These are phyloP conservation scores for Sminthurides aquaticus DNA, from an alignment of 2,888 invertebrate genomes.

Conservation along the genomic window DNA sequence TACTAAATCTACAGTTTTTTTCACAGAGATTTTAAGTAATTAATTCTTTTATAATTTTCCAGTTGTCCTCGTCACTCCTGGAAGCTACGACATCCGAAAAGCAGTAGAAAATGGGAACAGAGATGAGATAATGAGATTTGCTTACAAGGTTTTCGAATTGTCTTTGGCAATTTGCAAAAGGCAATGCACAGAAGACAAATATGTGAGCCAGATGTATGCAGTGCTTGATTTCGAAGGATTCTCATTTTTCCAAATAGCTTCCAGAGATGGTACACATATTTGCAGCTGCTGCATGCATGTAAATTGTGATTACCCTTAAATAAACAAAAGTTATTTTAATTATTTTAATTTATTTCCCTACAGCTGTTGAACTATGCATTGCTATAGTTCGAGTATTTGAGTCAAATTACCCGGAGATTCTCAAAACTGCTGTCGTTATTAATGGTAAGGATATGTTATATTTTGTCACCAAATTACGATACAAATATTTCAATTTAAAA, in stretches of 20 bases:
- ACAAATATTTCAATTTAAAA: no score
- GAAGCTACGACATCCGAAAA: conserved; percentile 3
- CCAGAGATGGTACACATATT: background rate
- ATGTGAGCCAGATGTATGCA: background rate
- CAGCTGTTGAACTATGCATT: background rate
- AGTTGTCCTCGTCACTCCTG: background rate
- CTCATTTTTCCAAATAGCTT: background rate
- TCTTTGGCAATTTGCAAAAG: background rate
- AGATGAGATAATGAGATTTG: background rate
- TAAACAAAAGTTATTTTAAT: no score
- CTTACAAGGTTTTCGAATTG: background rate
- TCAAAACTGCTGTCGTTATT: conserved; percentile 14
- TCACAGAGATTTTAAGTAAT: background rate
- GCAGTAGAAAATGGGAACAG: conserved; percentile 7
- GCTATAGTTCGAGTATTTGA: background rate
- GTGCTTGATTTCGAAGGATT: conserved; percentile 13
- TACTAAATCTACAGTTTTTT: no score
- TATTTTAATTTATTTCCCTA: no score
- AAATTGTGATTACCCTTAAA: no score
- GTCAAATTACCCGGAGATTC: conserved; percentile 15
- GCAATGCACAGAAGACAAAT: background rate
- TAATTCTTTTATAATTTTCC: background rate
- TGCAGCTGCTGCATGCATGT: no score
- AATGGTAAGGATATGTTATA: conserved; percentile 6
- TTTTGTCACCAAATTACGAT: background rate